phyloP scores from a whole-genome alignment of 2,113 vertebrate genomes.

The Laterallus jamaicensis region DNA sequence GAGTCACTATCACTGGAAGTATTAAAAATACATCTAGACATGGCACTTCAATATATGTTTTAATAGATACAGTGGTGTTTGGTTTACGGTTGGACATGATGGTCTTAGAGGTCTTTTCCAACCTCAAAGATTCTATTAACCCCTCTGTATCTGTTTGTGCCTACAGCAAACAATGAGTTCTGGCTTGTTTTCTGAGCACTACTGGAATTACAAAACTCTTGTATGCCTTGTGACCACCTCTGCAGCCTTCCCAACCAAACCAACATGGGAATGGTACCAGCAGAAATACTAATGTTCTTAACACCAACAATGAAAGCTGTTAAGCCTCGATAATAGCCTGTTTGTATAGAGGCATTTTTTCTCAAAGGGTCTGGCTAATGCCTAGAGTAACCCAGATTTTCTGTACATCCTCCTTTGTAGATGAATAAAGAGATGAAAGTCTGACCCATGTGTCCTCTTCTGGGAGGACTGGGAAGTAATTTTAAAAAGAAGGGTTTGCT shows the following conservation, averaged over 20 bases:
- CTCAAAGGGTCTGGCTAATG: background rate
- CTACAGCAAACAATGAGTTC: background rate
- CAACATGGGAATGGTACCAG: background rate
- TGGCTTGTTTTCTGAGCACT: background rate
- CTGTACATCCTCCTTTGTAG: background rate
- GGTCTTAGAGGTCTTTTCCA: too few relatives aligned
- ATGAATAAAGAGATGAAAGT: conserved; percentile 54
- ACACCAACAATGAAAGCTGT: background rate
- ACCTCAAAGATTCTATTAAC: too few relatives aligned
- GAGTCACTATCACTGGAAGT: too few relatives aligned
- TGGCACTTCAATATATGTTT: too few relatives aligned
- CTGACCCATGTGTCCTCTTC: background rate
- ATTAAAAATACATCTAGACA: too few relatives aligned
- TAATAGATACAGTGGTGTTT: too few relatives aligned
- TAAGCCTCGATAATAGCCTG: background rate
- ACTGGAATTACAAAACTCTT: background rate
- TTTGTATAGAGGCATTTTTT: background rate
- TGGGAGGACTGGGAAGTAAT: background rate
- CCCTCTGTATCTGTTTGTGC: background rate
- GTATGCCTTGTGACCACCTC: background rate
- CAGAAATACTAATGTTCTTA: background rate
- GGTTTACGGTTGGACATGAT: too few relatives aligned
- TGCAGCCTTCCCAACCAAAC: background rate
- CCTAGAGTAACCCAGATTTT: conserved; percentile 43
- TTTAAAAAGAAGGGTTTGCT: conserved; percentile 42